Base-by-base conservation (phyloP, 2,888 invertebrate genomes). In the Phengaris alcon region DNA sequence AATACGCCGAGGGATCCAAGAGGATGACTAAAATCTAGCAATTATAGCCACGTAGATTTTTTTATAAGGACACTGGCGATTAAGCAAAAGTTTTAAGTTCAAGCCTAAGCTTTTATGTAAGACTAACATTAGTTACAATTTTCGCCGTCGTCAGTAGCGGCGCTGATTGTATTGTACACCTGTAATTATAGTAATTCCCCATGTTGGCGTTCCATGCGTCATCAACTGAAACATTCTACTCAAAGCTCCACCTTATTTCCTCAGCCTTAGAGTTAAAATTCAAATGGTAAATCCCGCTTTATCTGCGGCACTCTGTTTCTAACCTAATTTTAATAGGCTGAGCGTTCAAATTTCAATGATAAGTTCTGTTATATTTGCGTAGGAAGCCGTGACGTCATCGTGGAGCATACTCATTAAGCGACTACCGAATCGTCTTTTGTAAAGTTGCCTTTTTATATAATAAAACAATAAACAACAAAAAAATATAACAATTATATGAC, bases 371-470 rank as follows among this genome's bases (percentile, higher is more conserved):
- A 6, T 44, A 44, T 64, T 64, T 44, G 64, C 64, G 64, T 64
- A 64, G 64, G 64, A 64, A 64, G 64, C 13, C 64, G 35, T 64
- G 64, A 64, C 64, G 64, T 64, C 64, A 64, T 6, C 48, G 48
- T 44, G 22, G 10, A 64, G 64, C 6, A 7, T 44, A 64, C 35
- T 64, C 64, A 44, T 64, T 64, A 64, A 64, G 13, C 12, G 64
- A 35, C 35, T 64, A 13, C 59, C 64, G 35, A 64, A 64, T 64
- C 59, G 59, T n/a, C 73, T 55, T 73, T 52, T 73, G 73, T 55
- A 9, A 55, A 44, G 73, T 55, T 46, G 73, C 35, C 35, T n/a
- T n/a, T n/a, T n/a, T n/a, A n/a, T n/a, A n/a, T n/a, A n/a, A n/a
- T n/a, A n/a, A n/a, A n/a, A n/a, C n/a, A n/a, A n/a, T n/a, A n/a